phyloP scores from a whole-genome alignment of 2,888 invertebrate genomes.

The Drosophila niveifrons region DNA sequence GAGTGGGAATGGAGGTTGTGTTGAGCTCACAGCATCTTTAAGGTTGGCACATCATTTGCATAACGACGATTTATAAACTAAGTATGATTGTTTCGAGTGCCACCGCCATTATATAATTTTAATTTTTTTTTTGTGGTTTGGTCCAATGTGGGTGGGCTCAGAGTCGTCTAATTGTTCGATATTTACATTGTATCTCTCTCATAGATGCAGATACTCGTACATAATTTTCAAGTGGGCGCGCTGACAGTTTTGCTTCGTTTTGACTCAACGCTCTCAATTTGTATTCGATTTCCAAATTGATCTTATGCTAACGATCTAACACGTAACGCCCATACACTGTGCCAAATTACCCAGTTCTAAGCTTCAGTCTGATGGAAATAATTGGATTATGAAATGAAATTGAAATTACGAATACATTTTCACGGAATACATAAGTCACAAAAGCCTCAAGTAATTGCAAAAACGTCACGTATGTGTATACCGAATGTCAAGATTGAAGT shows the following conservation, averaged over 20 bases:
- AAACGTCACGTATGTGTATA: conserved; percentile 34
- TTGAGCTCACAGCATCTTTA: conserved; percentile 55
- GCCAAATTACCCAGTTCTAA: conserved; percentile 8
- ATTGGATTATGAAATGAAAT: conserved; percentile 4
- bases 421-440: conserved; percentile 1
- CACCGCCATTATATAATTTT: conserved; percentile 50
- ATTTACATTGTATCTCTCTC: conserved; percentile 44
- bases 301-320: conserved; percentile 55
- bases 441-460: not conserved
- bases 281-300: conserved; percentile 36
- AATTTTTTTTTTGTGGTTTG: conserved; percentile 18
- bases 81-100: conserved; percentile 36
- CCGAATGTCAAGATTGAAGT: conserved; percentile 23
- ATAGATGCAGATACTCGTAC: conserved; percentile 53
- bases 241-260: conserved; percentile 38
- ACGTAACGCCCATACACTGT: conserved; percentile 9
- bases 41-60: conserved; percentile 50
- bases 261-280: conserved; percentile 43
- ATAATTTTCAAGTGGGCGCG: conserved; percentile 56
- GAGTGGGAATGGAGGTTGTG: conserved; percentile 24
- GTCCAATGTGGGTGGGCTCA: conserved; percentile 50
- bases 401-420: conserved; percentile 9
- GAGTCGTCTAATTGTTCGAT: conserved; percentile 49
- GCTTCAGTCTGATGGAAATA: not conserved
- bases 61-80: conserved; percentile 47